phyloP scores from a whole-genome alignment of 2,113 vertebrate genomes.

The Coregonus clupeaformis region DNA sequence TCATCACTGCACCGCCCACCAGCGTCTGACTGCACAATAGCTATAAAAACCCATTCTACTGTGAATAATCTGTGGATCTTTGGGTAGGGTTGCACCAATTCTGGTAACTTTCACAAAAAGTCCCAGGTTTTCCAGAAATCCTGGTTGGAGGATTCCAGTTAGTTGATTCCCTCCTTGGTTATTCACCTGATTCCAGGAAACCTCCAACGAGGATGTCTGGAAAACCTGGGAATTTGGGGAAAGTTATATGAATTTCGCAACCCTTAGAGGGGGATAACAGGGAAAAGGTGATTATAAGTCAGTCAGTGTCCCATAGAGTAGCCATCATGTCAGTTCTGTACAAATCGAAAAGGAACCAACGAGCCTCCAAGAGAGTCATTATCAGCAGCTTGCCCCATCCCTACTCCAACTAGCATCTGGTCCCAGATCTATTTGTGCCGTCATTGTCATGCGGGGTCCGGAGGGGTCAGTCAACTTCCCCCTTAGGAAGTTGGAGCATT shows the following conservation, averaged over 20 bases:
- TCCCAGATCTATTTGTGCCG: not conserved
- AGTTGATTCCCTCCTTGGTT: not conserved
- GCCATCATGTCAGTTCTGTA: conserved; percentile 53
- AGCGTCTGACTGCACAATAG: conserved; percentile 28
- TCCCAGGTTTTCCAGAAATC: no score
- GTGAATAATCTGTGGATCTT: conserved; percentile 13
- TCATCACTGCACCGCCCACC: conserved; percentile 11
- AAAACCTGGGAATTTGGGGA: conserved; percentile 9
- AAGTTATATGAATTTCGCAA: no score
- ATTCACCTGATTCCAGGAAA: no score
- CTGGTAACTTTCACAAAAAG: no score
- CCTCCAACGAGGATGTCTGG: no score
- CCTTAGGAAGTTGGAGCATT: no score
- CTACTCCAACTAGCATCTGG: conserved; percentile 23
- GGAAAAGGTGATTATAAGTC: conserved; percentile 19
- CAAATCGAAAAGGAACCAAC: conserved; percentile 52
- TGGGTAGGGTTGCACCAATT: not conserved
- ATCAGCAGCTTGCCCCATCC: conserved; percentile 57
- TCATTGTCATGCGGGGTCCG: no score
- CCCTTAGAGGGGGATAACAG: conserved; percentile 5
- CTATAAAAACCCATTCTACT: conserved; percentile 32
- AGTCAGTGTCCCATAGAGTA: conserved; percentile 21
- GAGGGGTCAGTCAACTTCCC: no score
- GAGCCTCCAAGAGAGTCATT: conserved; percentile 38
- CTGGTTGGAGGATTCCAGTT: no score